A percentile compares a stretch with the other conserved stretches of the same genome.
These are phyloP conservation scores for Dromius quadrimaculatus DNA, from an alignment of 2,888 invertebrate genomes.

Conservation along the genomic window DNA sequence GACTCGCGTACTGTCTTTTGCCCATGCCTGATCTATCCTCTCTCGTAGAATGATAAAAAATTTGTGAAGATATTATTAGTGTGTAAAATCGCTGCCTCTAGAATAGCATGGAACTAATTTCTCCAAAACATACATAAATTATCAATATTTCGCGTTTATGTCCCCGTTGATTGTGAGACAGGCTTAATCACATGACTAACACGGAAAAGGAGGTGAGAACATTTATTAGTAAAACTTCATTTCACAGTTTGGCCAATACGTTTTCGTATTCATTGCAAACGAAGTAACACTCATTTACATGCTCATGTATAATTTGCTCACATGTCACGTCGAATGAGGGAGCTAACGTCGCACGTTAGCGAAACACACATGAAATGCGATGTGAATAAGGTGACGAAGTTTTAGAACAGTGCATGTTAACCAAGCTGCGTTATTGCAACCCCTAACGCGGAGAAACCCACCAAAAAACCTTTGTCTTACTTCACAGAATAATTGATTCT, in stretches of 20 bases:
- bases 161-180: background rate
- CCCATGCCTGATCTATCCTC: too few species aligned
- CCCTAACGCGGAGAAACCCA: too few species aligned
- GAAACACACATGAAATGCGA: slow-evolving; percentile 42
- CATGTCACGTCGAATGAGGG: slow-evolving; percentile 35
- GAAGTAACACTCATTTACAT: slow-evolving; percentile 44
- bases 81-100: too few species aligned
- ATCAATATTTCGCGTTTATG: too few species aligned
- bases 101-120: too few species aligned
- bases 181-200: background rate
- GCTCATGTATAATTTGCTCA: slow-evolving; percentile 46
- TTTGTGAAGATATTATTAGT: too few species aligned
- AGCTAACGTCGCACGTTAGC: slow-evolving; percentile 14
- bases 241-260: slow-evolving; percentile 45
- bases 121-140: too few species aligned
- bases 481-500: too few species aligned
- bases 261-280: slow-evolving; percentile 34
- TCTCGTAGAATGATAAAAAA: too few species aligned
- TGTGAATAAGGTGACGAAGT: slow-evolving; percentile 7
- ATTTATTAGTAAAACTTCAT: slow-evolving; percentile 47
- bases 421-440: background rate
- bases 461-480: too few species aligned
- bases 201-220: slow-evolving; percentile 37
- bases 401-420: background rate
- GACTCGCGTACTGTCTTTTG: too few species aligned